These are phyloP conservation scores for Lasioglossum villosulum DNA, from an alignment of 2,888 invertebrate genomes.

Conservation along the genomic window DNA sequence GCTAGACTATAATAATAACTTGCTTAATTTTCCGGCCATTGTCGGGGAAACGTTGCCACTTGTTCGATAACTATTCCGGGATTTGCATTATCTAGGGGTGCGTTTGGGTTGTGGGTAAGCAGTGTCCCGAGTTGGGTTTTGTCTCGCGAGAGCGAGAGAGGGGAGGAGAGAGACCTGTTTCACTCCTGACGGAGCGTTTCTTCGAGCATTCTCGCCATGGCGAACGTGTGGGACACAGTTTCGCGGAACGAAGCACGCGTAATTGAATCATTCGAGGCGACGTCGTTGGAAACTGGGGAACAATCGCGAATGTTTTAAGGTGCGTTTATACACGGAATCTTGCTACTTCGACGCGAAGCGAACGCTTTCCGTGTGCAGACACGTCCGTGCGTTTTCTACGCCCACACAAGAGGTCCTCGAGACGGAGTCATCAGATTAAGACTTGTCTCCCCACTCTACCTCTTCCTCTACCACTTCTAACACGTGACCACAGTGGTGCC, in stretches of 20 bases:
- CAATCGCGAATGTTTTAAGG: too few species aligned
- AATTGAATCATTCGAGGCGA: not conserved
- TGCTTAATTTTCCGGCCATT: slow-evolving; percentile 56
- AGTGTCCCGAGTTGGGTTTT: slow-evolving; percentile 10
- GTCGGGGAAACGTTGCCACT: slow-evolving; percentile 49
- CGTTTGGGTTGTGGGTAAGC: not conserved
- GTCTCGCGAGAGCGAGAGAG: not conserved
- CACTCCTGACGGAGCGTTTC: slow-evolving; percentile 16
- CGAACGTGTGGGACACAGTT: not conserved
- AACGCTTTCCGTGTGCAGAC: too few species aligned
- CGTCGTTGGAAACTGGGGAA: too few species aligned
- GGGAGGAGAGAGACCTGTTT: not conserved
- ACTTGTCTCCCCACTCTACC: too few species aligned
- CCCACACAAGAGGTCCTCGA: too few species aligned
- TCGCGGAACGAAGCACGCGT: not conserved
- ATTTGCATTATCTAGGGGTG: slow-evolving; percentile 43
- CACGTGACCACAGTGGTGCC: too few species aligned
- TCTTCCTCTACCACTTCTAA: too few species aligned
- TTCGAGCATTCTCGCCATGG: slow-evolving; percentile 1
- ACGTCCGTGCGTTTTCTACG: too few species aligned
- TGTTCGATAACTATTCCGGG: slow-evolving; percentile 56
- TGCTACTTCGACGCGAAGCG: too few species aligned
- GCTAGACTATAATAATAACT: slow-evolving; percentile 53
- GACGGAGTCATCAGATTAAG: too few species aligned
- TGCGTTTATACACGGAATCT: too few species aligned